phyloP scores from a whole-genome alignment of 1,140 invertebrate genomes.

The Brachionus sp. region DNA sequence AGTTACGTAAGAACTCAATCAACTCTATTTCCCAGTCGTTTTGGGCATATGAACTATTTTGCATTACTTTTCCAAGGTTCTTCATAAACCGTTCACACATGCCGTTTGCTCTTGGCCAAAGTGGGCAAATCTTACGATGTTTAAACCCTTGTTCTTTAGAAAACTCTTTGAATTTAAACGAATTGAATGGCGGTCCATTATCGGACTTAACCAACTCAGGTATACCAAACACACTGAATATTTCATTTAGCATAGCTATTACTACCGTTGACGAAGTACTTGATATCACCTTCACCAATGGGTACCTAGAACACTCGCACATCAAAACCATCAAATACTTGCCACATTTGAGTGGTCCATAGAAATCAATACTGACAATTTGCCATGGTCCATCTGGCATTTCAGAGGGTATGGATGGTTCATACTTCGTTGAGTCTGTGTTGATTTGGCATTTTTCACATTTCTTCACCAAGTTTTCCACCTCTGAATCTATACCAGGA shows the following conservation, averaged over 20 bases:
- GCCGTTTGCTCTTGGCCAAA: constrained; percentile 48
- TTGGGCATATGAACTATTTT: constrained; percentile 50
- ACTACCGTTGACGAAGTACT: constrained; percentile 26
- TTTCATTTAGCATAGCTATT: not conserved
- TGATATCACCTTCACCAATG: constrained; percentile 57
- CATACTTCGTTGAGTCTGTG: constrained; percentile 51
- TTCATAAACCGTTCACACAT: not conserved
- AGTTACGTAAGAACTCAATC: not conserved
- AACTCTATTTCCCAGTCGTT: not conserved
- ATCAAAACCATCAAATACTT: constrained; percentile 55
- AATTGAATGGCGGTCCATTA: constrained; percentile 48
- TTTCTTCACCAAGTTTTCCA: constrained; percentile 55
- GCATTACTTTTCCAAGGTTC: constrained; percentile 47
- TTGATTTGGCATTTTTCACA: constrained; percentile 52
- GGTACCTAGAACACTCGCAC: constrained; percentile 60
- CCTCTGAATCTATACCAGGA: constrained; percentile 60
- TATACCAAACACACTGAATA: constrained; percentile 47
- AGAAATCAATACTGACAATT: constrained; percentile 55
- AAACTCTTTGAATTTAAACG: constrained; percentile 47
- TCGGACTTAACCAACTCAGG: constrained; percentile 48
- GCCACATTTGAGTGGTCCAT: constrained; percentile 51
- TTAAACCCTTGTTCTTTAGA: constrained; percentile 46
- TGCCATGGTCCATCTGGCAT: constrained; percentile 49
- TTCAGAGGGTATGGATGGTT: constrained; percentile 48
- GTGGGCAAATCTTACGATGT: constrained; percentile 52